Evolutionary conservation across 2,113 vertebrate genomes (phyloP).

Genomic region (Smithornis capensis): DNA sequence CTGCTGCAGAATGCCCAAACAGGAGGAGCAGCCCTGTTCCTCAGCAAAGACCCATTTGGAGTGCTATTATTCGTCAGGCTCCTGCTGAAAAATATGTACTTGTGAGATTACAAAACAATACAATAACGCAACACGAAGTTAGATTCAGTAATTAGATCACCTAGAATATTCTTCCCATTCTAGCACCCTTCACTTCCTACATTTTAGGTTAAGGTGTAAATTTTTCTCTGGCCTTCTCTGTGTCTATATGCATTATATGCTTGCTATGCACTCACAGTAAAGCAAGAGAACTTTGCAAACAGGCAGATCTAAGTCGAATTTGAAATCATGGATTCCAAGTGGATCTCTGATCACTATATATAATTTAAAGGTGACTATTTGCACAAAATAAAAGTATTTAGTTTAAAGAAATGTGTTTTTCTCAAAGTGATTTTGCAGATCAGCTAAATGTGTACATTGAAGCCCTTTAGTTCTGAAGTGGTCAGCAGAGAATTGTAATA

Average conservation of each 20-base stretch:
- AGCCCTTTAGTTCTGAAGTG: neutral
- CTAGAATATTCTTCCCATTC: neutral
- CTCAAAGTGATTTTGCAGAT: neutral
- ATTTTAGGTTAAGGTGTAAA: neutral
- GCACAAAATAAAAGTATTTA: neutral
- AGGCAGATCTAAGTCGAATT: neutral
- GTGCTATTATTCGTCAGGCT: fast-evolving
- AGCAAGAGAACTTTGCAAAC: neutral
- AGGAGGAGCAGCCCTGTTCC: neutral
- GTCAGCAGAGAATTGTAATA: neutral
- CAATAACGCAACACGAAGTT: neutral
- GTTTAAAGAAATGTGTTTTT: neutral
- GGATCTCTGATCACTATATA: neutral
- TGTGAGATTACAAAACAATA: neutral
- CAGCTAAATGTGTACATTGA: neutral
- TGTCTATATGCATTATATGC: fast-evolving
- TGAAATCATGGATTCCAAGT: neutral
- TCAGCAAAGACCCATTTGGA: neutral
- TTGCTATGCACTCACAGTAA: neutral
- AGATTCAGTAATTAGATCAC: neutral
- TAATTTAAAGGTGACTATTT: neutral
- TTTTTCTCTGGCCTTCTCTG: neutral
- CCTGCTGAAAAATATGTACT: neutral
- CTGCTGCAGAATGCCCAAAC: neutral
- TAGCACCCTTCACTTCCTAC: neutral